Percentiles rank a stretch among this genome's conserved stretches.
phyloP scores from a whole-genome alignment of 2,888 invertebrate genomes.

The Drosophila peninsularis region DNA sequence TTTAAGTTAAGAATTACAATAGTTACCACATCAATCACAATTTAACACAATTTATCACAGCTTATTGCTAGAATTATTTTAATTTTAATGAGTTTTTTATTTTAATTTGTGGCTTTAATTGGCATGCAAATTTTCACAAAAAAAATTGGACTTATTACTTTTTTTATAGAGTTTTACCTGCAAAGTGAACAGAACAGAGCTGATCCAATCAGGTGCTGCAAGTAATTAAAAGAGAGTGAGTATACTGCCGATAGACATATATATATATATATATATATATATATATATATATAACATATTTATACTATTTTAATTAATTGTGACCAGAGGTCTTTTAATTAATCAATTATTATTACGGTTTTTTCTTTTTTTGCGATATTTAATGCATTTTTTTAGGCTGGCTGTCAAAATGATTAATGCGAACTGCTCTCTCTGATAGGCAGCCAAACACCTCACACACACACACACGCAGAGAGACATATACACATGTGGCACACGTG shows the following conservation, averaged over 20 bases:
- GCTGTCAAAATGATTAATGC: conserved; percentile 48
- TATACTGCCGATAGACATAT: neutral
- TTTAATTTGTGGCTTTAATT: neutral
- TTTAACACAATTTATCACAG: conserved; percentile 6
- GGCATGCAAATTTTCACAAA: conserved; percentile 38
- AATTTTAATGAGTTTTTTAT: conserved; percentile 9
- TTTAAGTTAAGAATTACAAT: conserved; percentile 24
- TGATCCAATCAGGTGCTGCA: conserved; percentile 19
- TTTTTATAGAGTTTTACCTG: conserved; percentile 16
- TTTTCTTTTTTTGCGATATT: conserved; percentile 14
- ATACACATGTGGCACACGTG: conserved; percentile 30
- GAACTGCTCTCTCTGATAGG: conserved; percentile 15
- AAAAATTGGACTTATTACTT: no score
- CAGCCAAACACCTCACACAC: conserved; percentile 12
- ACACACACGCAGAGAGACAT: neutral
- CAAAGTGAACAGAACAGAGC: neutral
- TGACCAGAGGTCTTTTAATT: conserved; percentile 15
- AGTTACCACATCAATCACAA: conserved; percentile 33
- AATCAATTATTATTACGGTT: conserved; percentile 3
- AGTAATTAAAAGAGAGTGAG: conserved; percentile 7
- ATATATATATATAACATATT: conserved; percentile 6
- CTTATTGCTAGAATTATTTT: conserved; percentile 1
- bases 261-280: neutral
- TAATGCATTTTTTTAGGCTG: conserved; percentile 10
- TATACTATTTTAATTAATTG: conserved; percentile 13